Evolutionary conservation across 2,888 invertebrate species (phyloP).

Genomic region (Vesta saturnalis): DNA sequence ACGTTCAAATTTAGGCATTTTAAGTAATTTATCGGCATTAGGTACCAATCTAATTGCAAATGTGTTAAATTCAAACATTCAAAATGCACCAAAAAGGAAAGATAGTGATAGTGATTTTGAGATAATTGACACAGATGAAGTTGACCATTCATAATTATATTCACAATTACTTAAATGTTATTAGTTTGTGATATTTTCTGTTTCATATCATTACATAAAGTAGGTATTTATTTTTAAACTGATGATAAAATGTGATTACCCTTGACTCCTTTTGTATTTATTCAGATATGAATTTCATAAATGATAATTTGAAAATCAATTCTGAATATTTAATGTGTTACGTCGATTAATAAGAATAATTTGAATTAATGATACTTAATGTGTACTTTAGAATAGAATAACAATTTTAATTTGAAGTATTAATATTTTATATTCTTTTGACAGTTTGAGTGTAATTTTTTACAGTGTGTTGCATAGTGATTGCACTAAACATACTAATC

Average conservation of each 20-base stretch:
- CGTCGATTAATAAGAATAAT: not conserved
- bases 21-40: slow-evolving; percentile 42
- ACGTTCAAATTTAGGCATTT: slow-evolving; percentile 35
- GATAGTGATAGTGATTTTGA: slow-evolving; percentile 59
- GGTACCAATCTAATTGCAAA: slow-evolving; percentile 44
- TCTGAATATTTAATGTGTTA: not conserved
- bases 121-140: slow-evolving; percentile 55
- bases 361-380: slow-evolving; percentile 12
- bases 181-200: slow-evolving; percentile 39
- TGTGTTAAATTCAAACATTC: slow-evolving; percentile 35
- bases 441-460: not conserved
- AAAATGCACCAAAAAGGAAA: slow-evolving; percentile 44
- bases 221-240: slow-evolving; percentile 39
- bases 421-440: slow-evolving; percentile 13
- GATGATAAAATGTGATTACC: slow-evolving; percentile 27
- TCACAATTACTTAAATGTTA: slow-evolving; percentile 23
- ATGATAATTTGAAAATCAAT: not conserved
- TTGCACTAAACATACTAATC: not conserved
- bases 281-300: slow-evolving; percentile 21
- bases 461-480: not conserved
- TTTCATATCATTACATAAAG: slow-evolving; percentile 25
- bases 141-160: slow-evolving; percentile 36
- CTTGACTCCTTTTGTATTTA: slow-evolving; percentile 21
- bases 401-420: slow-evolving; percentile 20
- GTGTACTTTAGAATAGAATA: slow-evolving; percentile 18